phyloP scores from a whole-genome alignment of 1,140 invertebrate species.

The Thalassaphorura encarpata region DNA sequence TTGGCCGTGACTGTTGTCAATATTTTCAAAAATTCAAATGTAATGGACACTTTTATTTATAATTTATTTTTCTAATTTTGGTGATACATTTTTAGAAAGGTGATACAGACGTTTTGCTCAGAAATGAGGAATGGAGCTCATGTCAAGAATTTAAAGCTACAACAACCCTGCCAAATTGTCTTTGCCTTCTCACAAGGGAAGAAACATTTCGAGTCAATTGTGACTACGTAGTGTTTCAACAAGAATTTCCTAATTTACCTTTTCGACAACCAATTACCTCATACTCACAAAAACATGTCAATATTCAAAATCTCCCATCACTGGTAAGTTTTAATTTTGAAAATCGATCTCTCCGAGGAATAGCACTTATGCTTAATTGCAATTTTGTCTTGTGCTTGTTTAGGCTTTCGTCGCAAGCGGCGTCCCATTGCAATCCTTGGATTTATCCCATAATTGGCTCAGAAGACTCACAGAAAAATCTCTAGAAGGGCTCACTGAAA shows the following conservation, averaged over 20 bases:
- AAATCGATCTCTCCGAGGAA: neutral
- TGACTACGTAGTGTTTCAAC: constrained; percentile 66
- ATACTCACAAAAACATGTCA: constrained; percentile 63
- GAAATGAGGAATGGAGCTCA: constrained; percentile 28
- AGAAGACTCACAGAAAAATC: constrained; percentile 65
- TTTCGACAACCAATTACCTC: constrained; percentile 60
- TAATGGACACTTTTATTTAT: neutral
- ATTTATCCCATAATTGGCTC: constrained; percentile 71
- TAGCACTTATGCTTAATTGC: neutral
- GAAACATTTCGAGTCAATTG: constrained; percentile 46
- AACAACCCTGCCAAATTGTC: constrained; percentile 17
- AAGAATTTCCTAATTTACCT: constrained; percentile 59
- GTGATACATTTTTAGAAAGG: neutral
- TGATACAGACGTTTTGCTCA: neutral
- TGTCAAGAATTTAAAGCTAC: constrained; percentile 25
- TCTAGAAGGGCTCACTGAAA: constrained; percentile 52
- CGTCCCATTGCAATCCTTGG: constrained; percentile 58
- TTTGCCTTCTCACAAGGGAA: constrained; percentile 20
- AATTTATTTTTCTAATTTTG: neutral
- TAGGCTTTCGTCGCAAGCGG: constrained; percentile 50
- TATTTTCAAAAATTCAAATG: neutral
- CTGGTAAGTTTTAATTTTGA: constrained; percentile 41
- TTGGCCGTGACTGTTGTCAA: too few species aligned
- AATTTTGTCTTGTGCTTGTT: constrained; percentile 21
- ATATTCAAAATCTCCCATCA: constrained; percentile 65